Base-by-base conservation (phyloP, 1,140 invertebrate species). In the Drosophila aff. region DNA sequence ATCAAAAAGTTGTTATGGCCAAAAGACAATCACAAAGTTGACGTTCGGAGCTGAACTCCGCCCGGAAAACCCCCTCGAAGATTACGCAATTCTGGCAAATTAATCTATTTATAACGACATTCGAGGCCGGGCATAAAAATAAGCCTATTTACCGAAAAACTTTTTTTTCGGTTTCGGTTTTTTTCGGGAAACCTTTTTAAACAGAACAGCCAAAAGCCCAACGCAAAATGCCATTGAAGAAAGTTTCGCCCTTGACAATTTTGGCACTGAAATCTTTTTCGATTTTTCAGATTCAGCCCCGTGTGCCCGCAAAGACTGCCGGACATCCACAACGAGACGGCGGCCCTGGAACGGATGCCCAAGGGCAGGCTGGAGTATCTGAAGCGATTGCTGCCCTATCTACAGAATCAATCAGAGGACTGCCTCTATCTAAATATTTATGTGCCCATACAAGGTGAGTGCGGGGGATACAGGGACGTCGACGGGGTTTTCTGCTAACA, bases 371-470 rank as follows among this genome's bases (percentile, higher is more conserved):
- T 98, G 73, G 96, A 98, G 86, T 97, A 98, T 90, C 94, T 99
- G 63, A 96, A 96, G 89, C 94, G 97, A 82, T 94, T 99, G 89
- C 93, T 98, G 73, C 97, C 97, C 10, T 97, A 97, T 92, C 94
- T 99, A 55, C 95, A 95, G 78, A 97, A 98, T 92, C 98, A 99
- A 93, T 97, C 96, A 79, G 98, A 99, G 94, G 98, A 99, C 94
- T 99, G 98, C 93, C 95, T 99, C 38, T 99, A 99, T 93, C 94
- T 99, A 76, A 99, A 99, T 93, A 97, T 99, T 91, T 99, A 99
- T 93, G 96, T 98, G 8, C 98, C 98, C 46, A 97, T 96, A 81
- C 96, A 97, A 96, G 97, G 98, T 98, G 95, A 94, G 91, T 76
- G 66, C 10, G 10, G 44, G 49, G 16, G 16, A 3, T 36, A 40